phyloP scores from a whole-genome alignment of 2,888 invertebrate genomes.

The Drosophila monieri region DNA sequence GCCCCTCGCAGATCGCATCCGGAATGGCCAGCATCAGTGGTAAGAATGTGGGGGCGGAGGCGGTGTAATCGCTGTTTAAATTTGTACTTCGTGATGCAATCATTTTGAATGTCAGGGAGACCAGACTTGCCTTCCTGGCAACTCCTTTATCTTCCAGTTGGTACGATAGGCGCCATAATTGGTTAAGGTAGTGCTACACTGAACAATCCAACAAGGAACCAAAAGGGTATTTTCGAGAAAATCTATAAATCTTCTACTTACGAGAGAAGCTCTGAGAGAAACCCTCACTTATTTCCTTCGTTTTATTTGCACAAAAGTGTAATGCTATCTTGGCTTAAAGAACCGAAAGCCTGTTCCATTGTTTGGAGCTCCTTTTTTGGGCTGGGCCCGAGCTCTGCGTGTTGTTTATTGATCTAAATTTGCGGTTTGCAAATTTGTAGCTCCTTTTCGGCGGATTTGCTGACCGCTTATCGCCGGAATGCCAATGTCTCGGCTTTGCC shows the following conservation, averaged over 20 bases:
- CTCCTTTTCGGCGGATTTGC: slow-evolving; percentile 20
- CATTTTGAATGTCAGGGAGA: slow-evolving; percentile 65
- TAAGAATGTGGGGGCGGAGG: background rate
- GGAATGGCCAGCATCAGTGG: slow-evolving; percentile 57
- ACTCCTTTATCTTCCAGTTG: slow-evolving; percentile 12
- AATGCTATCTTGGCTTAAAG: background rate
- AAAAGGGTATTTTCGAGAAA: background rate
- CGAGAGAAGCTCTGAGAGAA: background rate
- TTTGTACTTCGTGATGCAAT: slow-evolving; percentile 81
- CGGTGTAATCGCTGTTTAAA: slow-evolving; percentile 75
- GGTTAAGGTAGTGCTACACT: slow-evolving; percentile 39
- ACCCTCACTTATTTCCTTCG: background rate
- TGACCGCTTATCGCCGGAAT: slow-evolving; percentile 59
- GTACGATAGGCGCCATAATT: slow-evolving; percentile 73
- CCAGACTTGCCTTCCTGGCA: slow-evolving; percentile 9
- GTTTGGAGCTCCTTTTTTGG: slow-evolving; percentile 44
- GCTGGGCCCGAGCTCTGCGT: slow-evolving; percentile 44
- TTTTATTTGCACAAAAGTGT: background rate
- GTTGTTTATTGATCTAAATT: slow-evolving; percentile 74
- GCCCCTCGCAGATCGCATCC: background rate
- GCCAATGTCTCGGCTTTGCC: slow-evolving; percentile 27
- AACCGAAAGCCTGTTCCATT: slow-evolving; percentile 34
- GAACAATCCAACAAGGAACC: background rate
- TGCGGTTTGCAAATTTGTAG: slow-evolving; percentile 47
- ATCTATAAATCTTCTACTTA: background rate